These are phyloP conservation scores for Cyanocitta stelleri DNA, from an alignment of 2,113 vertebrate genomes.

Conservation along the genomic window DNA sequence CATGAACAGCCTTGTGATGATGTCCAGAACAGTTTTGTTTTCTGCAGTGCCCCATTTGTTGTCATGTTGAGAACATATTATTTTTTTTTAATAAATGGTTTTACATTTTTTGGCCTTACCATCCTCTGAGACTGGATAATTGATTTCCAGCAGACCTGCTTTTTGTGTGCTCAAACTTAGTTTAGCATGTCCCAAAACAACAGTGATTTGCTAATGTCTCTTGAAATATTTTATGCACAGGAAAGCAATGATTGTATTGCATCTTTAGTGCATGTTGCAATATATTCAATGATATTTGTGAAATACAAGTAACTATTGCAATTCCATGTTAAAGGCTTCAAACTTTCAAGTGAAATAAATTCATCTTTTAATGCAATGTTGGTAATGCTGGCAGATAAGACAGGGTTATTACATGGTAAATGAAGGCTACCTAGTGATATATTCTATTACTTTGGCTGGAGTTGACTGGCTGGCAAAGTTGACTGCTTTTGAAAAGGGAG, in stretches of 20 bases:
- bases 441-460: not conserved
- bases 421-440: not conserved
- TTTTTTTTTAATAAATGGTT: not conserved
- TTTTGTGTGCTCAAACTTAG: not conserved
- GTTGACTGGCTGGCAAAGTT: not conserved
- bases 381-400: not conserved
- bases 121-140: not conserved
- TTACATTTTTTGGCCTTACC: not conserved
- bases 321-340: not conserved
- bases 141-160: not conserved
- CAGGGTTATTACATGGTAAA: not conserved
- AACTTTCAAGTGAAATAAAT: not conserved
- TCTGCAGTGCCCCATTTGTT: not conserved
- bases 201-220: not conserved
- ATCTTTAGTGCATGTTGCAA: not conserved
- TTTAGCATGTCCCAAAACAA: not conserved
- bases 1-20: not conserved
- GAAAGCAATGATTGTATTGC: not conserved
- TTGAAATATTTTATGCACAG: not conserved
- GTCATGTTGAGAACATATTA: not conserved
- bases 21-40: slow-evolving; percentile 5
- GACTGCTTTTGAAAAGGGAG: not conserved
- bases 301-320: not conserved
- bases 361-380: not conserved
- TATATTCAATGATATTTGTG: not conserved